Evolutionary conservation across 2,797 vertebrate species (phyloP).

Genomic region (Gallinago nigripennis): DNA sequence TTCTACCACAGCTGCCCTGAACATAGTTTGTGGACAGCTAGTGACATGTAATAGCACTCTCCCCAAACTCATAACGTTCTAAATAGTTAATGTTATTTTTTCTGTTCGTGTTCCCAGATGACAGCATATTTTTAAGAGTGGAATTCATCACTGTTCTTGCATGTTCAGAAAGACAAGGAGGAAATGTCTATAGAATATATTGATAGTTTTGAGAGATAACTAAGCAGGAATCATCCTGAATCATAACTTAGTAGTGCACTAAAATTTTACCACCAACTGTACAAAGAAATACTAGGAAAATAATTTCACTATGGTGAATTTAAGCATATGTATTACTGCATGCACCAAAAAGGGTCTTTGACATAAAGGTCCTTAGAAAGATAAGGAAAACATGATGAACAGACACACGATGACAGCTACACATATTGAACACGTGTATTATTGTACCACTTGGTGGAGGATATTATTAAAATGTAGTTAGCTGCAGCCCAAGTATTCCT

Average conservation of each 20-base stretch:
- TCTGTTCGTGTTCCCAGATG: not conserved
- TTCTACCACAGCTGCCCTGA: not conserved
- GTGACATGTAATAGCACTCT: not conserved
- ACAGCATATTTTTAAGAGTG: not conserved
- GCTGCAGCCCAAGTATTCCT: not conserved
- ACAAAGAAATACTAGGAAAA: not conserved
- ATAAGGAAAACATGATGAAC: not conserved
- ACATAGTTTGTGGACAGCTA: not conserved
- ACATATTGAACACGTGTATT: not conserved
- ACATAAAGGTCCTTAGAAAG: not conserved
- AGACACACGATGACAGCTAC: not conserved
- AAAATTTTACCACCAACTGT: not conserved
- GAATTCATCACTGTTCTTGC: not conserved
- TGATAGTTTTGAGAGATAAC: not conserved
- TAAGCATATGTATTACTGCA: not conserved
- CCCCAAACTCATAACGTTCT: not conserved
- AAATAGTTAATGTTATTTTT: not conserved
- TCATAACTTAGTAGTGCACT: rapidly evolving
- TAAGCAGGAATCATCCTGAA: not conserved
- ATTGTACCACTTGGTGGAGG: not conserved
- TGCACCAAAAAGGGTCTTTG: not conserved
- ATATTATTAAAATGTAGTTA: not conserved
- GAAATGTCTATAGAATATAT: not conserved
- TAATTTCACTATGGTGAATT: not conserved
- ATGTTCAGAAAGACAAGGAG: not conserved